A percentile compares a stretch with the other conserved stretches of the same genome.
Evolutionary conservation across 2,888 invertebrate species (phyloP).

Genomic region (Drosophila seclusa): DNA sequence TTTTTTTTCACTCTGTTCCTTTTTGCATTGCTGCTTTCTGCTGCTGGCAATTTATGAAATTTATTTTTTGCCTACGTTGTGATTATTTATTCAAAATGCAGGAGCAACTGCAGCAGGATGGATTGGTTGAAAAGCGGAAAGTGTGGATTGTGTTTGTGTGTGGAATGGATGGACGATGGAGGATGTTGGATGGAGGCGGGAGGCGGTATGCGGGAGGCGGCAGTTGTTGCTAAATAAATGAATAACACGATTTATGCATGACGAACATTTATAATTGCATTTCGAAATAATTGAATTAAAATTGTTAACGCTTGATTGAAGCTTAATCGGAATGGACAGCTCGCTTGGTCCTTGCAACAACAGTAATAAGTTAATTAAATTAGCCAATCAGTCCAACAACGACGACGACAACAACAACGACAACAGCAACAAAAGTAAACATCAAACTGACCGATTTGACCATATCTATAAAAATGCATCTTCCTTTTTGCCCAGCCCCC

Average conservation of each 20-base stretch:
- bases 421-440: slow-evolving; percentile 2
- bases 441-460: slow-evolving; percentile 62
- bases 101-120: slow-evolving; percentile 28
- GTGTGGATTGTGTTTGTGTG: background rate
- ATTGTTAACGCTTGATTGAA: slow-evolving; percentile 82
- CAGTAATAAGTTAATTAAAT: slow-evolving; percentile 66
- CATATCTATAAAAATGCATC: slow-evolving; percentile 63
- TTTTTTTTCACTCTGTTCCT: background rate
- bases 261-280: slow-evolving; percentile 81
- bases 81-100: slow-evolving; percentile 77
- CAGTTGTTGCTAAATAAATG: slow-evolving; percentile 67
- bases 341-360: slow-evolving; percentile 18
- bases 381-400: slow-evolving; percentile 55
- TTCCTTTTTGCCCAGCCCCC: slow-evolving; percentile 2
- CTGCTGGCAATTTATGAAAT: slow-evolving; percentile 70
- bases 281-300: slow-evolving; percentile 82
- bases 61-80: slow-evolving; percentile 76
- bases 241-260: slow-evolving; percentile 78
- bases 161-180: background rate
- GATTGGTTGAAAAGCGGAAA: background rate
- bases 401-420: slow-evolving; percentile 4
- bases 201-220: background rate
- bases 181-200: background rate
- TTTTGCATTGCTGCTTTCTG: slow-evolving; percentile 1
- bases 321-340: slow-evolving; percentile 69